Evolutionary conservation across 2,113 vertebrate species (phyloP), one percentile per base, ranked within the genome.

Genomic region (Lutjanus erythropterus): DNA sequence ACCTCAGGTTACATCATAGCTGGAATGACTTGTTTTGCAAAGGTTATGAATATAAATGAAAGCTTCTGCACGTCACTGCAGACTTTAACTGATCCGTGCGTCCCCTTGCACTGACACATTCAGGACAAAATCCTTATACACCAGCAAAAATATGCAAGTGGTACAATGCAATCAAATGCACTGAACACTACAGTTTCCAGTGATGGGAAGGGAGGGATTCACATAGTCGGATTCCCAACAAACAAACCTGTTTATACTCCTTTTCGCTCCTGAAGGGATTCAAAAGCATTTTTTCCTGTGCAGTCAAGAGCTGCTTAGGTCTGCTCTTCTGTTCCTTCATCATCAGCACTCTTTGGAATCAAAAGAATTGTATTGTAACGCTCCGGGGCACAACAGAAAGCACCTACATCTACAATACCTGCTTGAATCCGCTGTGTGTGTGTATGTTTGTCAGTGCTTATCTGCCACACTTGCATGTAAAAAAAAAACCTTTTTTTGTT

Each of bases 1-100:
- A 85, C 66, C 76, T 88, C 85, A 10, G 83, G 85, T 91, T 85
- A 86, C 89, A 76, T 78, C 66, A 66, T 9, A 68, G 75, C 78
- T 72, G 25, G 70, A 68, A 68, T 62, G 49, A 86, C 85, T 86
- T 75, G 83, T 85, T 90, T 67, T 64, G 47, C 58, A 85, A 77
- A 83, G 65, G 61, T 69, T 73, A 74, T 47, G 78, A 73, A 83
- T 76, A 81, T 64, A 84, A 85, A 86, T 53, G 50, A 69, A 89
- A 58, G 27, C 66, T 74, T 70, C 69, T 19, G 25, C 25, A 66
- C 8, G 9, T 69, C 44, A 52, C 25, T 44, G 65, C 33, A 53
- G 31, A 9, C 23, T 71, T 76, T 1, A 70, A 68, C 4, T 53
- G 39, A 59, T 68, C 65, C 18, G 46, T 37, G 49, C 35, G 41